Base-by-base conservation (phyloP, 2,888 invertebrate species). In the Melanchra persicariae region DNA sequence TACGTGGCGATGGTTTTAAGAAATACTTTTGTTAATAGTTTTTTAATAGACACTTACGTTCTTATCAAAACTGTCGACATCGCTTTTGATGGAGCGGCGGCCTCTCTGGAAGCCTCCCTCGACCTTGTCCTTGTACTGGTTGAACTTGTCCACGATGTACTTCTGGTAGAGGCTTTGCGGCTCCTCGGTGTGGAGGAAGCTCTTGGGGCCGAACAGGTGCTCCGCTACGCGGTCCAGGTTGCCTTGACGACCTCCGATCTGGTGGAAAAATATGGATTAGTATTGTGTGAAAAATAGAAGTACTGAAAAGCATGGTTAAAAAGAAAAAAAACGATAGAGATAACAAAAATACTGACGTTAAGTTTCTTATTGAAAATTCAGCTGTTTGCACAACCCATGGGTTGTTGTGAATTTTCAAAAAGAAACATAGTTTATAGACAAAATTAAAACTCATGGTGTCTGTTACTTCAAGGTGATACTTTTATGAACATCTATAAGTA, bases 211-310 rank as follows among this genome's bases (percentile, higher is more conserved):
- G 30, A 98, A 95, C 91, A 97, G 97, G 76, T 97, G 97, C 89
- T 98, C 98, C 3, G 98, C 88, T 0, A 98, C 91, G 65, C 96
- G 96, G 87, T 98, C 98, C 63, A 98, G 90, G 86, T 98, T 98
- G 87, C 98, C 98, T 88, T 97, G 97, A 74, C 98, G 97, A 51
- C 97, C 97, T 22, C 97, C 97, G 49, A 98, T 45, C 80, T 83
- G 22, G 19, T 8, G 60, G 15, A 55, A 69, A 19, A 55, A 7
- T 24, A 30, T 17, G 12, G 3, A 17, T 22, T 34, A 15, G 40
- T n/a, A 10, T 47, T 47, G 9, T 37, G 10, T 12, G n/a, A 19
- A 9, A n/a, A 9, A n/a, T 7, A 47, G n/a, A 47, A 9, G 9
- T 47, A 47, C 2, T 19, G 45, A 2, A 8, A 47, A 47, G 2